Base-by-base conservation (phyloP, 2,888 invertebrate species). In the Xanthia icteritia region DNA sequence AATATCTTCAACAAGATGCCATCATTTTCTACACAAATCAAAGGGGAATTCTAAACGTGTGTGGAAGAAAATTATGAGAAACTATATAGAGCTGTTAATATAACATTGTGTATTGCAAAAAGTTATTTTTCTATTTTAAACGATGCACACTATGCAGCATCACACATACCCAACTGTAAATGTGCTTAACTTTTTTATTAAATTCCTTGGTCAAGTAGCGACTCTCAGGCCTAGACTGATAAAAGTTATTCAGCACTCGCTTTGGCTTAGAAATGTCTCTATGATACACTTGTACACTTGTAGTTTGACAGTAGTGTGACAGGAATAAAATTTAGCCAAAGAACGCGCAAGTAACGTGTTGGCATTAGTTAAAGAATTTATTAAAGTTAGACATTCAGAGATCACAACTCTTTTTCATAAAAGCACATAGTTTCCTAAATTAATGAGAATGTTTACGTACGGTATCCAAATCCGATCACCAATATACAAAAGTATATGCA, bases 1-100 rank as follows among this genome's bases (percentile, higher is more conserved):
- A 78, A 87, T 83, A 69, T 58, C 72, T 73, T 23, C 48, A 81
- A 76, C 72, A 68, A 86, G 82, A 86, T 84, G 77, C 76, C 83
- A 80, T 83, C 84, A 72, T 83, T 68, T 77, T 87, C 85, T 73
- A 80, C 72, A 80, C 81, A 82, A 78, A 80, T 83, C 84, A 85
- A 83, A 78, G 73, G 74, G 58, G 84, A 84, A 85, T 86, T 79
- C 54, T 70, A 76, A 76, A 64, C 60, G 72, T 75, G 67, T 54
- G 58, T 79, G n/a, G 78, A 73, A 85, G 89, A 89, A 91, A 90
- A 89, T 79, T 73, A 64, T 78, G 45, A 17, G 36, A 65, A 89
- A 73, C 23, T 81, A 11, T 81, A 88, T 64, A 83, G 90, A 90
- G 90, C 66, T 83, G 85, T 45, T 71, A 31, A 13, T 67, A 17